Evolutionary conservation across 2,113 vertebrate genomes (phyloP).

Genomic region (Theristicus caerulescens): DNA sequence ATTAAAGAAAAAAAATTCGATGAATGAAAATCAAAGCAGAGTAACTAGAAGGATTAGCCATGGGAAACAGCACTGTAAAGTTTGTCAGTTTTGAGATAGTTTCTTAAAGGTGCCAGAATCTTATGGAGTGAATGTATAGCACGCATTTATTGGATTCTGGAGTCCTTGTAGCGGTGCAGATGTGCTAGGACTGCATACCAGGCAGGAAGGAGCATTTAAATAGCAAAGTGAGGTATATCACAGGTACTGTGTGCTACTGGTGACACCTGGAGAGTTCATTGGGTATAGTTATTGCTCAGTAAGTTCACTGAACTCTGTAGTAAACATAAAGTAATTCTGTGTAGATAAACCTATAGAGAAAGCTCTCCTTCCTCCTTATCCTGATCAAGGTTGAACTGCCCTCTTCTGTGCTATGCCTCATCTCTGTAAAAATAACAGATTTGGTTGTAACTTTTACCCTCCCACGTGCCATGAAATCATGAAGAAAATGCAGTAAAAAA

Average conservation of each 20-base stretch:
- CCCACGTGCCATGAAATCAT: neutral
- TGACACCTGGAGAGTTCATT: neutral
- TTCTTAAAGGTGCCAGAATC: neutral
- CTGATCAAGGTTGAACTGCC: neutral
- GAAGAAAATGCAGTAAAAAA: neutral
- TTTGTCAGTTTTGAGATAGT: neutral
- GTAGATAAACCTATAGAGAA: neutral
- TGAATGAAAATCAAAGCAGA: neutral
- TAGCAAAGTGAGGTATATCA: neutral
- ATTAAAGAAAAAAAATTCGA: neutral
- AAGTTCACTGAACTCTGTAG: neutral
- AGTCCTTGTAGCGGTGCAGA: neutral
- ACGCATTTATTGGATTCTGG: neutral
- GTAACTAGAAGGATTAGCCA: neutral
- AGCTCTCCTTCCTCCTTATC: neutral
- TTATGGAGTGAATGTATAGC: accelerated
- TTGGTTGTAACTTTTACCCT: neutral
- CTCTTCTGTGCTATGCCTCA: neutral
- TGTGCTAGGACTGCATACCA: neutral
- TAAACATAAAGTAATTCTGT: neutral
- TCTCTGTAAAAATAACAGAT: neutral
- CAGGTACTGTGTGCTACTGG: neutral
- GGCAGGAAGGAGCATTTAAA: neutral
- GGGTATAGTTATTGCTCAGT: neutral
- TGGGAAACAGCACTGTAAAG: neutral